phyloP scores from a whole-genome alignment of 2,888 invertebrate species.

The Agelastica alni region DNA sequence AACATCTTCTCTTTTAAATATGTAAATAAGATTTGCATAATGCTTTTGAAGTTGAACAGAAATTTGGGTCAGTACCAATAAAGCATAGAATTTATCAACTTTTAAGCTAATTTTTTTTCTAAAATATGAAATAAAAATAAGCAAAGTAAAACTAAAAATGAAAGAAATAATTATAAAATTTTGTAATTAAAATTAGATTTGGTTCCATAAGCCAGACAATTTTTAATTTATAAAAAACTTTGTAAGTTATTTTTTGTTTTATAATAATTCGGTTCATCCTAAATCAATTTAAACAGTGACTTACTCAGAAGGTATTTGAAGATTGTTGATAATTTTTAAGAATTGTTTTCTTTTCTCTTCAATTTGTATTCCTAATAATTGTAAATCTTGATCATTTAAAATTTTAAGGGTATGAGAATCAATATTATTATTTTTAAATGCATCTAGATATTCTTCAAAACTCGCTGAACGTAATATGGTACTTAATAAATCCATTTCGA shows the following conservation, averaged over 20 bases:
- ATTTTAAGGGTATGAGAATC: constrained; percentile 42
- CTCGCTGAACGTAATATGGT: constrained; percentile 43
- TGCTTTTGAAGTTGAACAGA: constrained; percentile 37
- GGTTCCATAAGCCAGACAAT: no score
- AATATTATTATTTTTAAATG: constrained; percentile 40
- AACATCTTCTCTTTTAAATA: constrained; percentile 32
- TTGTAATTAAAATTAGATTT: no score
- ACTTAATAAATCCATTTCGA: constrained; percentile 44
- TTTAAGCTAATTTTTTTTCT: constrained; percentile 31
- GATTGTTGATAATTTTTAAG: constrained; percentile 33
- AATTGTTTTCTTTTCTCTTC: constrained; percentile 32
- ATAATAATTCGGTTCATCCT: no score
- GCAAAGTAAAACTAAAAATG: no score
- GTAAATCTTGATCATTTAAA: constrained; percentile 43
- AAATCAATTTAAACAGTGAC: no score
- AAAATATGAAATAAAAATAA: constrained; percentile 10
- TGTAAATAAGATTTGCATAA: constrained; percentile 35
- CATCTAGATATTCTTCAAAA: constrained; percentile 43
- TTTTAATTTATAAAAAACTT: no score
- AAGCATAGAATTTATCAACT: constrained; percentile 29
- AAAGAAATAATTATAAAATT: no score
- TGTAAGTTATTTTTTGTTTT: no score
- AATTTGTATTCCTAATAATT: constrained; percentile 40
- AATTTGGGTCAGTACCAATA: constrained; percentile 33
- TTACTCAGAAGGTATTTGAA: constrained; percentile 48